Base-by-base conservation (phyloP, 2,888 invertebrate genomes). In the Campoplex capitator region DNA sequence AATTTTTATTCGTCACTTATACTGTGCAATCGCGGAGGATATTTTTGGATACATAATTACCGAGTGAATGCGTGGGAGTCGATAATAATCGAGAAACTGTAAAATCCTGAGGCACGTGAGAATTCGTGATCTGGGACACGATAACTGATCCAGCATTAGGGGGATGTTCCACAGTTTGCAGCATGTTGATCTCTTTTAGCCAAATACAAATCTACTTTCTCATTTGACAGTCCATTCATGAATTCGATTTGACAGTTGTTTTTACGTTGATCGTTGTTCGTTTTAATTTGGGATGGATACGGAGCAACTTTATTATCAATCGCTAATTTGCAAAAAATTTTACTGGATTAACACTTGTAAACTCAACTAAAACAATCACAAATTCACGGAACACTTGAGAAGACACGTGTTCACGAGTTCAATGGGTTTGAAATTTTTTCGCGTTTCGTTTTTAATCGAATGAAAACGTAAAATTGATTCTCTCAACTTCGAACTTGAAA, bases 21-120 rank as follows among this genome's bases (percentile, higher is more conserved):
- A 16, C 51, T 18, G 0, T 32, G 1, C 13, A 16, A 58, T 13
- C 2, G 13, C 32, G 32, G 32, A 32, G 62, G 28, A 11, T n/a
- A n/a, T 28, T 28, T 38, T 0, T 78, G 38, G 7, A 9, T 32
- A 65, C 23, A 51, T 35, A 89, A 89, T 90, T 91, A 94, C 94
- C 94, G 23, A 93, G 83, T n/a, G 88, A 89, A 84, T 93, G 92
- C 80, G 91, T 92, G 32, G 93, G 89, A 6, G 93, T 93, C 18
- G 94, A 92, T 13, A 94, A 85, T 3, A 94, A 88, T 4, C 94
- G 90, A n/a, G 94, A 94, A 48, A 94, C 94, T 3, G 94, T 94
- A 83, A 94, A 94, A 88, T 94, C 94, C 85, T 94, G 94, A 11
- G 94, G 94, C 35, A 92, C 88, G 76, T 94, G 94, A n/a, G 92